Percentiles rank a stretch among this genome's conserved stretches.
These are phyloP conservation scores for Abrostola triplasia DNA, from an alignment of 2,888 invertebrate species.

Conservation along the genomic window DNA sequence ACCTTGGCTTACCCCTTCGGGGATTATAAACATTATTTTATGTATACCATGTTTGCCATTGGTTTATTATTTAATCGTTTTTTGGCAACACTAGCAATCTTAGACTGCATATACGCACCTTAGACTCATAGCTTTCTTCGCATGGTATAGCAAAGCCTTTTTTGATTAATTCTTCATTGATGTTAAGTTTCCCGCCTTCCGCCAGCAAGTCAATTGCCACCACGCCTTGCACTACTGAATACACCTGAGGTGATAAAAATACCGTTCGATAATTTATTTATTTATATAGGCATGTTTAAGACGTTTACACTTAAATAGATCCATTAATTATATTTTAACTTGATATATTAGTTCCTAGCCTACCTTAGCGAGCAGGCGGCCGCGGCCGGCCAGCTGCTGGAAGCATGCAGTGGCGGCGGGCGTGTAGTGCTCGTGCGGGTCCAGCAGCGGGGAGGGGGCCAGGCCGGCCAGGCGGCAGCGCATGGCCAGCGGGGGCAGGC, in stretches of 20 bases:
- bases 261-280: too few species aligned
- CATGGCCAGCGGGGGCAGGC: slow-evolving; percentile 86
- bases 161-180: slow-evolving; percentile 91
- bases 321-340: neutral
- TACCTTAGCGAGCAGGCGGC: slow-evolving; percentile 84
- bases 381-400: slow-evolving; percentile 66
- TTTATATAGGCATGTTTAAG: too few species aligned
- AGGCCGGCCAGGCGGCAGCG: slow-evolving; percentile 92
- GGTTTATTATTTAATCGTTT: too few species aligned
- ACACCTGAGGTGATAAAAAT: slow-evolving; percentile 75
- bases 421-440: slow-evolving; percentile 90
- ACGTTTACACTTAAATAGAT: too few species aligned
- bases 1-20: too few species aligned
- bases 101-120: slow-evolving; percentile 74
- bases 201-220: slow-evolving; percentile 90
- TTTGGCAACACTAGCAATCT: neutral
- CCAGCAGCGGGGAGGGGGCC: slow-evolving; percentile 90
- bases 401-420: slow-evolving; percentile 89
- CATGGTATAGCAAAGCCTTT: slow-evolving; percentile 90
- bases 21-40: too few species aligned
- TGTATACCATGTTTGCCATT: neutral
- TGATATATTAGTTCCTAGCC: neutral
- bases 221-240: slow-evolving; percentile 93
- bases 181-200: slow-evolving; percentile 72
- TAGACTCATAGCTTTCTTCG: slow-evolving; percentile 94